Evolutionary conservation across 2,113 vertebrate species (phyloP).

Genomic region (Glaucomys volans): DNA sequence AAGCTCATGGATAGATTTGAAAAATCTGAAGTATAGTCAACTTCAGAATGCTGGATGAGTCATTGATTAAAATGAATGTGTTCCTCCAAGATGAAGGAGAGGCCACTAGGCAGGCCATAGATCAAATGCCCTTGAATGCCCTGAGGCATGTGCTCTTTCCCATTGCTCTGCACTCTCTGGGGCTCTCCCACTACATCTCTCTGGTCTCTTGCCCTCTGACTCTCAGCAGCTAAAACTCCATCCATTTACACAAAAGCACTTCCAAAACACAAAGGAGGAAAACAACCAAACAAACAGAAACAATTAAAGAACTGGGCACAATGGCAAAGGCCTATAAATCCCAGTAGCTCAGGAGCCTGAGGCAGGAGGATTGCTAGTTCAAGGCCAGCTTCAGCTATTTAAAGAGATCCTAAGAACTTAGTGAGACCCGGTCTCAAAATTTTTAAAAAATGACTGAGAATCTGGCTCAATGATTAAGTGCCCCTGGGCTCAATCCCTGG

Average conservation of each 20-base stretch:
- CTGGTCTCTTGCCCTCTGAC: neutral
- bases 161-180: neutral
- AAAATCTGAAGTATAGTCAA: neutral
- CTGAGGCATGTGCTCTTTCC: neutral
- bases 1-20: neutral
- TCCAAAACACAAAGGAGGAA: neutral
- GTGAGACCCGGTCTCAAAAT: too few species aligned
- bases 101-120: rapidly evolving
- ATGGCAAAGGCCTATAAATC: neutral
- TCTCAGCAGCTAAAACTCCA: too few species aligned
- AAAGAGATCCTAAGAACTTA: too few species aligned
- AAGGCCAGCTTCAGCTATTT: too few species aligned
- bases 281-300: neutral
- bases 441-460: too few species aligned
- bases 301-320: neutral
- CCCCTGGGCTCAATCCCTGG: too few species aligned
- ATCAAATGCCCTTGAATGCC: neutral
- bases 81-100: too few species aligned
- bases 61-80: neutral
- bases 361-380: too few species aligned
- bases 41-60: neutral
- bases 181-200: neutral
- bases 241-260: neutral
- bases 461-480: too few species aligned
- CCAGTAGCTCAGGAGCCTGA: neutral